Conservation (phyloP, 2,797 vertebrate species). For the Hylomyscus alleni region DNA sequence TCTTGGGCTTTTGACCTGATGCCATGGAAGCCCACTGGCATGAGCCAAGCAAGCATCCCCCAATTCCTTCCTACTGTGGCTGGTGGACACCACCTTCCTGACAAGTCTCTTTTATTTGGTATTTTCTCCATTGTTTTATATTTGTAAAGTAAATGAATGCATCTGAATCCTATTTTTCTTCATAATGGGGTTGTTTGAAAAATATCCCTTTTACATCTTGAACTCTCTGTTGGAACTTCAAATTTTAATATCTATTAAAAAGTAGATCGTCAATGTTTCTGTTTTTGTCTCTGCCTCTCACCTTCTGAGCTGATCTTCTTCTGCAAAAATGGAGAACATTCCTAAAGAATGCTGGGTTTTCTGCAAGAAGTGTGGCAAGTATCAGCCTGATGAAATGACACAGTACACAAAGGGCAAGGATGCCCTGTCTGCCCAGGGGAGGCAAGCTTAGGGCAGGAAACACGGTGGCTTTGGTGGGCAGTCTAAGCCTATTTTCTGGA, state of each 20-base stretch:
- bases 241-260: constrained; percentile 57
- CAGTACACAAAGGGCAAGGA: neutral
- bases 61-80: neutral
- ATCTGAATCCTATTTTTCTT: constrained; percentile 42
- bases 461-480: neutral
- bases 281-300: neutral
- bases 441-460: neutral
- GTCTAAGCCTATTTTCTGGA: neutral
- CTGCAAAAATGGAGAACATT: neutral
- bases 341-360: neutral
- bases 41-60: neutral
- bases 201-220: constrained; percentile 13
- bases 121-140: constrained; percentile 29
- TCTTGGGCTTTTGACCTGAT: neutral
- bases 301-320: neutral
- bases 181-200: constrained; percentile 3
- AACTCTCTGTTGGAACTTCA: constrained; percentile 46
- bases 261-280: neutral
- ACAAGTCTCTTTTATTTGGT: neutral
- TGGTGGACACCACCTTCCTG: neutral
- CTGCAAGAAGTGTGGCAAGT: neutral
- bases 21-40: neutral
- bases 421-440: neutral
- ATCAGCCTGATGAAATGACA: neutral
- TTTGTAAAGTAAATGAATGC: neutral